These are phyloP conservation scores for Mobula birostris DNA, from an alignment of 2,113 vertebrate genomes.

Conservation along the genomic window DNA sequence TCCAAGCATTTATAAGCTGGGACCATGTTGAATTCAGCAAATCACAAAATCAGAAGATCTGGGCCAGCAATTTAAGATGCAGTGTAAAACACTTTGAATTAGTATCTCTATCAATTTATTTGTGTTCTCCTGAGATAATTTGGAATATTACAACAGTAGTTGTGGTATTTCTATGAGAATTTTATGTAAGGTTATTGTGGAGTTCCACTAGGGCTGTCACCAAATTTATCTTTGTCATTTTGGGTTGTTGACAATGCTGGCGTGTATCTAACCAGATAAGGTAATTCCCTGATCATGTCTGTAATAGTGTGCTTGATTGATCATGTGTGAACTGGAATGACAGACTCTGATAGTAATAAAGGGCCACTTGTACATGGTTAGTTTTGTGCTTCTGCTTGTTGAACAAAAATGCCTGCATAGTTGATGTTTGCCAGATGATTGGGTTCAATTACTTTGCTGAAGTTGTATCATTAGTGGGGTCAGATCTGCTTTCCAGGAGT, in stretches of 20 bases:
- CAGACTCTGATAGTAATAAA: constrained; percentile 7
- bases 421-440: constrained; percentile 26
- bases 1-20: neutral
- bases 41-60: neutral
- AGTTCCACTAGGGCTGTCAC: neutral
- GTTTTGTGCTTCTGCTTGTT: constrained; percentile 17
- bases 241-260: neutral
- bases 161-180: neutral
- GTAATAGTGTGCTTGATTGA: constrained; percentile 27
- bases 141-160: neutral
- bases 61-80: neutral
- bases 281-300: constrained; percentile 26
- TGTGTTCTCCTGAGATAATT: neutral
- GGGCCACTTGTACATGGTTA: constrained; percentile 5
- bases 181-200: neutral
- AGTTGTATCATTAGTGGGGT: neutral
- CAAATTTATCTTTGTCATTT: neutral
- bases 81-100: neutral
- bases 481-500: neutral
- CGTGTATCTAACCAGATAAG: neutral
- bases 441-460: constrained; percentile 30
- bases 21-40: neutral
- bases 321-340: constrained; percentile 1
- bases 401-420: constrained; percentile 12
- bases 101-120: neutral